Evolutionary conservation across 2,113 vertebrate species (phyloP).

Genomic region (Ctenodactylus gundi): DNA sequence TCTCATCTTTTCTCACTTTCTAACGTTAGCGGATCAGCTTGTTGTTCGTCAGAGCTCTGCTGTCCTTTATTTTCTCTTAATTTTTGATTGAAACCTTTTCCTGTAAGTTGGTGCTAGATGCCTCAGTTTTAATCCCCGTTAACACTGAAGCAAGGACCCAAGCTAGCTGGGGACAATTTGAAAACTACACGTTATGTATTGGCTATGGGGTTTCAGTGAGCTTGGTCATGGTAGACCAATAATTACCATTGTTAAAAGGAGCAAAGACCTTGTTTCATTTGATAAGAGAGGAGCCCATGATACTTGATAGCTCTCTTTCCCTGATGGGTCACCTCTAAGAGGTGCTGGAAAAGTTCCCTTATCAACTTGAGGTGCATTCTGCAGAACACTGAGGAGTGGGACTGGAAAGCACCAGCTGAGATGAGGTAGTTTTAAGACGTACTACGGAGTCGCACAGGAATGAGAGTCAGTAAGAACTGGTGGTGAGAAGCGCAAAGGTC

Average conservation of each 20-base stretch:
- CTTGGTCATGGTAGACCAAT: not conserved
- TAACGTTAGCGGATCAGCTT: not conserved
- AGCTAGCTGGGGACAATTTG: not conserved
- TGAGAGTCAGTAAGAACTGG: not conserved
- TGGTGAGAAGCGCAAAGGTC: not conserved
- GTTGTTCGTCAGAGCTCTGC: not conserved
- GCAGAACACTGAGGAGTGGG: too few relatives aligned
- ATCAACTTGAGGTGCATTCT: fast-evolving
- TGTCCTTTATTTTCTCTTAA: not conserved
- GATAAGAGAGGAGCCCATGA: not conserved
- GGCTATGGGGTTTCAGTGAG: not conserved
- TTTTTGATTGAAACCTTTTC: not conserved
- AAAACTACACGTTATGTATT: not conserved
- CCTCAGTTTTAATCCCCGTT: not conserved
- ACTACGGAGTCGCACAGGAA: not conserved
- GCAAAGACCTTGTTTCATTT: not conserved
- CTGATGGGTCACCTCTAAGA: not conserved
- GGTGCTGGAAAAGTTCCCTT: not conserved
- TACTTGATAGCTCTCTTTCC: not conserved
- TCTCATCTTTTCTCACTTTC: not conserved
- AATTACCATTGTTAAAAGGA: not conserved
- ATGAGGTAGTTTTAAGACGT: not conserved
- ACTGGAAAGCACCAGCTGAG: too few relatives aligned
- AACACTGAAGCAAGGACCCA: not conserved
- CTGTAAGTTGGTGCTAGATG: not conserved